phyloP scores from a whole-genome alignment of 35 echinoderm and acorn worm species.

The Chiridota heheva region DNA sequence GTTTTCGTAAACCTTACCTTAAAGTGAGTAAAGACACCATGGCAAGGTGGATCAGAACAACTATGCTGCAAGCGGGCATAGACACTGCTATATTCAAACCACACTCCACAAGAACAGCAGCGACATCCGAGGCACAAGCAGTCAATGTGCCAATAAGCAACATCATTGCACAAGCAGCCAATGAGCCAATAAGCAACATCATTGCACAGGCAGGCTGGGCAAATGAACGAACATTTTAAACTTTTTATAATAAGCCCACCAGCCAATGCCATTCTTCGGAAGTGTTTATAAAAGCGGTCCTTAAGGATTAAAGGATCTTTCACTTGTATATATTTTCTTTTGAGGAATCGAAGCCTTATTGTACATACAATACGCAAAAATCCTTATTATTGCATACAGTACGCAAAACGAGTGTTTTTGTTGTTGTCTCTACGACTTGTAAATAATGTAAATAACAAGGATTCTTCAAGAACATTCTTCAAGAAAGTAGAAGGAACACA shows the following conservation, averaged over 20 bases:
- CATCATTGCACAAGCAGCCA: background rate
- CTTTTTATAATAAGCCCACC: constrained; percentile 41
- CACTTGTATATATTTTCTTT: constrained; percentile 4
- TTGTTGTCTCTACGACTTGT: background rate
- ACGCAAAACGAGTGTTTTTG: too few relatives aligned
- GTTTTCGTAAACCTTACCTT: constrained; percentile 37
- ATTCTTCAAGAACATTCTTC: too few relatives aligned
- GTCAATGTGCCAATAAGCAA: constrained; percentile 12
- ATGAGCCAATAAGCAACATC: constrained; percentile 34
- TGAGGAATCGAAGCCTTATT: too few relatives aligned
- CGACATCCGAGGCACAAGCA: constrained; percentile 28
- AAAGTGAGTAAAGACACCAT: constrained; percentile 26
- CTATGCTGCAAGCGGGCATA: constrained; percentile 25
- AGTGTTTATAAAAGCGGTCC: background rate
- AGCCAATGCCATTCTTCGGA: background rate
- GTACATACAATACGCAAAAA: too few relatives aligned
- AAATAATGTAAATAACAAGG: too few relatives aligned
- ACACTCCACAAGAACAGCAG: constrained; percentile 49
- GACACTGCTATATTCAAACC: constrained; percentile 32
- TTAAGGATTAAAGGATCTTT: background rate
- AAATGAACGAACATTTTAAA: constrained; percentile 49
- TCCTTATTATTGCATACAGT: too few relatives aligned
- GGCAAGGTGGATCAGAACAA: constrained; percentile 31
- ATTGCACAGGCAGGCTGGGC: constrained; percentile 37
- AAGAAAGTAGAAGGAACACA: too few relatives aligned